phyloP scores from a whole-genome alignment of 2,888 invertebrate species.

The Conchocele bisecta region DNA sequence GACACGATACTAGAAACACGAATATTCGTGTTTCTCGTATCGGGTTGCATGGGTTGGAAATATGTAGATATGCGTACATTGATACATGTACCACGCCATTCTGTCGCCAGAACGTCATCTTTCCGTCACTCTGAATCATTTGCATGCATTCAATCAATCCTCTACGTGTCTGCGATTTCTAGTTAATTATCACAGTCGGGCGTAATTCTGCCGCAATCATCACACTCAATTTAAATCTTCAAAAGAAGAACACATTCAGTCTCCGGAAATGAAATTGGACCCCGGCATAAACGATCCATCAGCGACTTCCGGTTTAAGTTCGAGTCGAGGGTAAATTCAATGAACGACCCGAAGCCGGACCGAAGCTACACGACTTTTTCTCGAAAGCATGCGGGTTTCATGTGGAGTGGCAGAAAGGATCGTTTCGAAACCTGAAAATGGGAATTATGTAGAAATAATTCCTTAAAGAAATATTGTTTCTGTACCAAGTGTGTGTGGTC shows the following conservation, averaged over 20 bases:
- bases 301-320: conserved; percentile 52
- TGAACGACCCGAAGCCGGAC: not conserved
- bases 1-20: too few relatives aligned
- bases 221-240: conserved; percentile 57
- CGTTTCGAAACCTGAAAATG: too few relatives aligned
- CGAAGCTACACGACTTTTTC: not conserved
- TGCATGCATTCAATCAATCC: conserved; percentile 39
- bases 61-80: too few relatives aligned
- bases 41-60: too few relatives aligned
- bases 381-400: too few relatives aligned
- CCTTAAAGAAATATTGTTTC: not conserved
- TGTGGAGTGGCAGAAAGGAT: too few relatives aligned
- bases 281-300: conserved; percentile 64
- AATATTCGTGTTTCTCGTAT: too few relatives aligned
- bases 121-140: too few relatives aligned
- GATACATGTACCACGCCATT: too few relatives aligned
- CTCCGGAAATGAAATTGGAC: conserved; percentile 61
- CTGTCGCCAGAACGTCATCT: too few relatives aligned
- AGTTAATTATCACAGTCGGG: conserved; percentile 53
- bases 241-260: conserved; percentile 55
- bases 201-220: conserved; percentile 47
- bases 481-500: too few relatives aligned
- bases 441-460: not conserved
- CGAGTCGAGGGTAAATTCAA: conserved; percentile 13
- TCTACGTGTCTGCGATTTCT: conserved; percentile 14